These are phyloP conservation scores for Ectemnius cavifrons DNA, from an alignment of 2,888 invertebrate genomes.

Conservation along the genomic window DNA sequence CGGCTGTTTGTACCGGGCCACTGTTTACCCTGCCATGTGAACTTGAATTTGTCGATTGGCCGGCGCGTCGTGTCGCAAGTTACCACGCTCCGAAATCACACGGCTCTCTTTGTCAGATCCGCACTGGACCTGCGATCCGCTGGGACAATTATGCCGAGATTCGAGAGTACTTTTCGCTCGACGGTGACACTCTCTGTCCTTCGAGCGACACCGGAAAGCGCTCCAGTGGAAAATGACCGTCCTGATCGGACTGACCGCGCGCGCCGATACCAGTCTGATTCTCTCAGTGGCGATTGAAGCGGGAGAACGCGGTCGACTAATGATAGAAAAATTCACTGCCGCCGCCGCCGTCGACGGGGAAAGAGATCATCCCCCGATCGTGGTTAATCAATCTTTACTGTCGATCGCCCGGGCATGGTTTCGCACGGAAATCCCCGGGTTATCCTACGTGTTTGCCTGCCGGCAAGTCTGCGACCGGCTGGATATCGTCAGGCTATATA, in stretches of 20 bases:
- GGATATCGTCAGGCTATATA: constrained; percentile 66
- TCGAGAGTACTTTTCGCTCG: background rate
- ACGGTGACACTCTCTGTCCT: background rate
- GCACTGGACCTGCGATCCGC: background rate
- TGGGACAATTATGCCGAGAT: background rate
- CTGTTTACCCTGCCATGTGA: constrained; percentile 26
- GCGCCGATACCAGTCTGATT: background rate
- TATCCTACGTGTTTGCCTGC: constrained; percentile 60
- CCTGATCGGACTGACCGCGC: background rate
- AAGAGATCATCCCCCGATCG: background rate
- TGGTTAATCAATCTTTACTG: constrained; percentile 34
- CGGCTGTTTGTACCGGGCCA: background rate
- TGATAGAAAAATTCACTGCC: background rate
- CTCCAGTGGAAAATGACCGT: constrained; percentile 8
- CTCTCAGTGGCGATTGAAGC: background rate
- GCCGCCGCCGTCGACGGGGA: background rate
- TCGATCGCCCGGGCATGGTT: constrained; percentile 21
- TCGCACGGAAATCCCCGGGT: constrained; percentile 42
- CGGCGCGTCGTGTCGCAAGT: background rate
- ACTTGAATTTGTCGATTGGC: background rate
- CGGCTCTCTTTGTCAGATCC: background rate
- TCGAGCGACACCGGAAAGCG: background rate
- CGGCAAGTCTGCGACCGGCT: constrained; percentile 65
- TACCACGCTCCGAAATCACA: background rate
- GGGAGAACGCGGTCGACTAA: background rate